Conservation (phyloP, 2,888 invertebrate species). For the Ormia ochracea region DNA sequence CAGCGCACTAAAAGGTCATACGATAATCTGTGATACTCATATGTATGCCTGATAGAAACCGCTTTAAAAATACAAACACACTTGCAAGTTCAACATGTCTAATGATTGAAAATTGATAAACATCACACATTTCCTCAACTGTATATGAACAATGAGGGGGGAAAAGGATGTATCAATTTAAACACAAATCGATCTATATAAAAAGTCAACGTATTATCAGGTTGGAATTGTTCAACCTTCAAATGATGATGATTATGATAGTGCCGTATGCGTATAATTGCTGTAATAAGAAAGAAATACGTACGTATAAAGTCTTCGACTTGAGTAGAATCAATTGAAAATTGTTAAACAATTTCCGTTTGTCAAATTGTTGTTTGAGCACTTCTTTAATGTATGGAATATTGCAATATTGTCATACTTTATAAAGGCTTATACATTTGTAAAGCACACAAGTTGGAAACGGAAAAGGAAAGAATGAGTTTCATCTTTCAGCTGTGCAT, state of each 20-base stretch:
- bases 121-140: neutral
- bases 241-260: neutral
- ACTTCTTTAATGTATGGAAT: slow-evolving; percentile 4
- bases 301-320: neutral
- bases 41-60: too few relatives aligned
- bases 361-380: slow-evolving; percentile 1
- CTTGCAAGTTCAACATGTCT: neutral
- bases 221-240: neutral
- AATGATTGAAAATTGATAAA: neutral
- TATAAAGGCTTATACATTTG: neutral
- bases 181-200: neutral
- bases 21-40: too few relatives aligned
- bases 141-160: neutral
- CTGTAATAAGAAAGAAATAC: neutral
- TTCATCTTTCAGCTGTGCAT: slow-evolving; percentile 24
- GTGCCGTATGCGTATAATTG: slow-evolving; percentile 17
- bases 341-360: slow-evolving; percentile 50
- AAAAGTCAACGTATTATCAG: slow-evolving; percentile 1
- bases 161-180: neutral
- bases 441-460: neutral
- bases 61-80: too few relatives aligned
- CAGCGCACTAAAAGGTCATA: too few relatives aligned
- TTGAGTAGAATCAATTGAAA: slow-evolving; percentile 44
- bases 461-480: slow-evolving; percentile 32
- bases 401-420: slow-evolving; percentile 11